Percentiles rank a stretch among this genome's conserved stretches.
These are phyloP conservation scores for Lepus townsendii DNA, from an alignment of 2,797 vertebrate species.

Conservation along the genomic window DNA sequence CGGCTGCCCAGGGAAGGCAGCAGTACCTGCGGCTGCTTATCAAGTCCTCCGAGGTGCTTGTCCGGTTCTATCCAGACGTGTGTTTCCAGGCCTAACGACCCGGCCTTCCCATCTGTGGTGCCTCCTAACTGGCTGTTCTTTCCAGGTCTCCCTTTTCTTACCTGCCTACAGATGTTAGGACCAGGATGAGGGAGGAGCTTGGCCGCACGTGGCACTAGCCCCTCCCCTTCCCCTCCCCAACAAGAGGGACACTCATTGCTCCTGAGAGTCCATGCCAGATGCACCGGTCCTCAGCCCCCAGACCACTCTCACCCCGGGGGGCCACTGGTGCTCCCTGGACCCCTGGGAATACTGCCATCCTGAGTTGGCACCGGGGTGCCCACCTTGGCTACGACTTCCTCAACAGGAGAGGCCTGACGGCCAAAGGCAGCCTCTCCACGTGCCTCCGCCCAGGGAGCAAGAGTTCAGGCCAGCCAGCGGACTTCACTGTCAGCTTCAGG, in stretches of 20 bases:
- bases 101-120: neutral
- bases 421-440: neutral
- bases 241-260: neutral
- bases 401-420: neutral
- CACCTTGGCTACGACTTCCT: constrained; percentile 23
- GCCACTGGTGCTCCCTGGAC: neutral
- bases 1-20: neutral
- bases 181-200: neutral
- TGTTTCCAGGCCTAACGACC: neutral
- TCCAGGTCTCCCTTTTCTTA: neutral
- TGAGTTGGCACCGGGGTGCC: neutral
- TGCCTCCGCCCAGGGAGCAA: neutral
- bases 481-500: neutral
- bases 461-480: neutral
- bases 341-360: neutral
- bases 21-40: neutral
- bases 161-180: neutral
- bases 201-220: neutral
- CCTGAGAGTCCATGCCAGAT: neutral
- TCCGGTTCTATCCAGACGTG: neutral
- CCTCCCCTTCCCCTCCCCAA: neutral
- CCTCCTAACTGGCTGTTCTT: neutral
- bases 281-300: too few species aligned
- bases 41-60: neutral
- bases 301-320: neutral